phyloP scores from a whole-genome alignment of 2,797 vertebrate genomes.

The Nyctibius grandis region DNA sequence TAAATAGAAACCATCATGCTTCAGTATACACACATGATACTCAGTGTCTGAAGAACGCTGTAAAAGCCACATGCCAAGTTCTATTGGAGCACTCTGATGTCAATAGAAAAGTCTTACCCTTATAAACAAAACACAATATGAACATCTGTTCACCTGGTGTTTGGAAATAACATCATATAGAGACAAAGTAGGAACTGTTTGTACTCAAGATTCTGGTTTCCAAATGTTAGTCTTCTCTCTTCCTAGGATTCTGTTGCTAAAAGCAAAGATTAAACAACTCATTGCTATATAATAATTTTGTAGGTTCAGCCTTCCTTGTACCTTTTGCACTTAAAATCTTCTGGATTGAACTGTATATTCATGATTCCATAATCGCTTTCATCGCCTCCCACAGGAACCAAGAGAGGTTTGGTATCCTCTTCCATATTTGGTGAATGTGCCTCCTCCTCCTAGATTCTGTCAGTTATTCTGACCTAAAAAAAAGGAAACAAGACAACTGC shows the following conservation, averaged over 20 bases:
- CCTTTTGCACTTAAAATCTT: conserved; percentile 74
- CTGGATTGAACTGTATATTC: conserved; percentile 75
- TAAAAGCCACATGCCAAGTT: neutral
- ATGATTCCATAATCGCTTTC: conserved; percentile 62
- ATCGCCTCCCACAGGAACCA: conserved; percentile 51
- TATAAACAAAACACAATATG: neutral
- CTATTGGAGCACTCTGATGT: neutral
- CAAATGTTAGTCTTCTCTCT: neutral
- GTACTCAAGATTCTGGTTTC: neutral
- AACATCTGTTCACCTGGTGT: neutral
- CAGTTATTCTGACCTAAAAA: neutral
- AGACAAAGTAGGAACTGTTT: neutral
- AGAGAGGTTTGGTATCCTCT: conserved; percentile 56
- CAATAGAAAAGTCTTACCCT: neutral
- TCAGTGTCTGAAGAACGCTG: neutral
- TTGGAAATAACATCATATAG: neutral
- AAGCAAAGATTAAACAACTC: neutral
- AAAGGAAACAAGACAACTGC: neutral
- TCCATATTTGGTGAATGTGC: conserved; percentile 18
- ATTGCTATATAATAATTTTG: neutral
- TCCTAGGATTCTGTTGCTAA: neutral
- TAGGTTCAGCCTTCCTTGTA: neutral
- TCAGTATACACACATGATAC: neutral
- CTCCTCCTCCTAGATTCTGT: neutral
- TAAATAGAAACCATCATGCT: neutral